phyloP scores from a whole-genome alignment of 2,888 invertebrate species.

The Entomobrya multifasciata region DNA sequence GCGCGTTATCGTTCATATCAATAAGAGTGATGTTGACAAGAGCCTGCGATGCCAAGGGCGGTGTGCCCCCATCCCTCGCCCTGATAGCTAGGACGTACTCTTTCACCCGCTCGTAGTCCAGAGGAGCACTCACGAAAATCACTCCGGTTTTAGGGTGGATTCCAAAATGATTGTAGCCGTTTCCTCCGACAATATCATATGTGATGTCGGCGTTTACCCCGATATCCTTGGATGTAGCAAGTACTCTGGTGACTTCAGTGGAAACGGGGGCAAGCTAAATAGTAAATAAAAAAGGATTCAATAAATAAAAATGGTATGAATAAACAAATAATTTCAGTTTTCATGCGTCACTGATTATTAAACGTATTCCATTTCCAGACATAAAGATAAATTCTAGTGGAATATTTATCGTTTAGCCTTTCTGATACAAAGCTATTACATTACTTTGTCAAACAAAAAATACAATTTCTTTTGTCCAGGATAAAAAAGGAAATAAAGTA shows the following conservation, averaged over 20 bases:
- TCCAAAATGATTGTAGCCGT: slow-evolving; percentile 92
- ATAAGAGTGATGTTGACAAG: slow-evolving; percentile 91
- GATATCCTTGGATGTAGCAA: slow-evolving; percentile 95
- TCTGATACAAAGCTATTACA: too few species aligned
- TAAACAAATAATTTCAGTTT: too few species aligned
- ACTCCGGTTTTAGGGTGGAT: slow-evolving; percentile 87
- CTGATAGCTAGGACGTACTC: slow-evolving; percentile 94
- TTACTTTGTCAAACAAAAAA: too few species aligned
- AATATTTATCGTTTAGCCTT: too few species aligned
- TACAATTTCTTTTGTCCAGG: too few species aligned
- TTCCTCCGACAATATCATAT: slow-evolving; percentile 93
- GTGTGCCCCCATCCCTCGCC: slow-evolving; percentile 93
- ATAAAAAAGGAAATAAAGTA: too few species aligned
- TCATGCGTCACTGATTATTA: too few species aligned
- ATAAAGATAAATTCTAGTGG: too few species aligned
- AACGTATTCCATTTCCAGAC: too few species aligned
- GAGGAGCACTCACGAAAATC: slow-evolving; percentile 88
- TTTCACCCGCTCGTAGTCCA: slow-evolving; percentile 93
- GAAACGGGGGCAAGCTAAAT: slow-evolving; percentile 86
- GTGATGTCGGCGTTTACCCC: slow-evolving; percentile 96
- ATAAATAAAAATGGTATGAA: too few species aligned
- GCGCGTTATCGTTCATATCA: slow-evolving; percentile 94
- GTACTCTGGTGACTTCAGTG: slow-evolving; percentile 90
- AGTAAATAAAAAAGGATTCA: slow-evolving; percentile 25
- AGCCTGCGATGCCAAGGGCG: slow-evolving; percentile 93